phyloP scores from a whole-genome alignment of 2,113 vertebrate genomes.

The Sinocyclocheilus anophthalmus region DNA sequence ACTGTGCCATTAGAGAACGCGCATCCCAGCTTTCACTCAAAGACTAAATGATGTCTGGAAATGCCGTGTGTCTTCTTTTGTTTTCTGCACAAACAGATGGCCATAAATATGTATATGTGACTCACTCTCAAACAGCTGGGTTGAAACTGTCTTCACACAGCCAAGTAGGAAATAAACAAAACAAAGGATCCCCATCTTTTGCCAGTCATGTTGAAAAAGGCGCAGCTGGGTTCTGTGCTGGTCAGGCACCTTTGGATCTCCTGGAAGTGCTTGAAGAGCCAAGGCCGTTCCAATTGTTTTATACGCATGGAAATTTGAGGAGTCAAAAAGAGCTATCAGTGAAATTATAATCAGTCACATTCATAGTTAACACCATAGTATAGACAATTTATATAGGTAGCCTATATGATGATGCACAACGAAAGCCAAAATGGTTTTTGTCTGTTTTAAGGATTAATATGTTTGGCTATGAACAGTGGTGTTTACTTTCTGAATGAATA shows the following conservation, averaged over 20 bases:
- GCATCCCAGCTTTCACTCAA: slow-evolving; percentile 14
- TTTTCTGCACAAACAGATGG: slow-evolving; percentile 66
- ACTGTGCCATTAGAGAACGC: not conserved
- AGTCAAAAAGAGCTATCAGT: not conserved
- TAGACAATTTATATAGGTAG: too few species aligned
- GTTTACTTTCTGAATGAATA: not conserved
- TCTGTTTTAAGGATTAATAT: not conserved
- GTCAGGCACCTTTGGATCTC: slow-evolving; percentile 25
- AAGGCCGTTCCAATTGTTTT: slow-evolving; percentile 43
- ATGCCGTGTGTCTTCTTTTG: slow-evolving; percentile 50
- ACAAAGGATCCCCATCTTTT: slow-evolving; percentile 47
- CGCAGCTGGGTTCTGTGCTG: slow-evolving; percentile 58
- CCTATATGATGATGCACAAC: too few species aligned
- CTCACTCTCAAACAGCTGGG: slow-evolving; percentile 63
- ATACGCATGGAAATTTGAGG: not conserved
- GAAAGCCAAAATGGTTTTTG: not conserved
- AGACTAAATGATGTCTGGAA: slow-evolving; percentile 40
- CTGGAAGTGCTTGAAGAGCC: slow-evolving; percentile 43
- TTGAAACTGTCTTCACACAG: slow-evolving; percentile 50
- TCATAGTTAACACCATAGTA: not conserved
- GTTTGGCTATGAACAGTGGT: not conserved
- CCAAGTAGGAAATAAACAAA: slow-evolving; percentile 50
- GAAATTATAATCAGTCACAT: too few species aligned
- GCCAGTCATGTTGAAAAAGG: slow-evolving; percentile 60
- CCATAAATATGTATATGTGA: slow-evolving; percentile 56